Evolutionary conservation across 2,113 vertebrate species (phyloP), one percentile per base, ranked within the genome.

Genomic region (Oncorhynchus masou): DNA sequence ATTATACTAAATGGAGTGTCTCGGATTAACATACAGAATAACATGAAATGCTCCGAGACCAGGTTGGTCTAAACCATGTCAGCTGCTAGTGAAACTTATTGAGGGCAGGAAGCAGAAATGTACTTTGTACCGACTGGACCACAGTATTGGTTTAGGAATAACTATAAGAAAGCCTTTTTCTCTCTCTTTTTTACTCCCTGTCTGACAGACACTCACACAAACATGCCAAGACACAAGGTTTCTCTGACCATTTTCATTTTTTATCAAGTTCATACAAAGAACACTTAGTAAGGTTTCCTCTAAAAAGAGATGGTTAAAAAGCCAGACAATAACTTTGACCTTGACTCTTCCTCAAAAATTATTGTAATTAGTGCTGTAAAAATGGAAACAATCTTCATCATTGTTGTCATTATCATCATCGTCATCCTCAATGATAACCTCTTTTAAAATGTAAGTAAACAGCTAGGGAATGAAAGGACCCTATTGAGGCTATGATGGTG

Each of bases 41-140:
- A 39, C 2, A 39, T 39, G 34, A 39, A 39, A 8, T 39, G 6
- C 34, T 39, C 34, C 7, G 34, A 39, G 34, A 8, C 34, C 6
- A 39, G 34, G 34, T 39, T 39, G 7, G 6, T 39, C 6, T 39
- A 51, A 73, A n/a, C 70, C 78, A 78, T 85, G 84, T 87, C 89
- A 89, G 89, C 81, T 89, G 88, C 68, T 77, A 74, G 81, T 86
- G 69, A 85, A 89, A 78, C 78, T 79, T 86, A 82, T 86, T 88
- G 79, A 78, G 74, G 66, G 31, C 67, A 25, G 71, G 73, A 78
- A 48, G 77, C 84, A 82, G 25, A 84, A 82, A 87, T 87, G 87
- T 83, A 82, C 73, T 74, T 79, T 85, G 81, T 84, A 83, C 85
- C 84, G 86, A 62, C 1, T 9, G 51, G 8, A n/a, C 74, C 74